A percentile compares a stretch with the other conserved stretches of the same genome.
phyloP scores from a whole-genome alignment of 2,113 vertebrate species.

The Esox niger region DNA sequence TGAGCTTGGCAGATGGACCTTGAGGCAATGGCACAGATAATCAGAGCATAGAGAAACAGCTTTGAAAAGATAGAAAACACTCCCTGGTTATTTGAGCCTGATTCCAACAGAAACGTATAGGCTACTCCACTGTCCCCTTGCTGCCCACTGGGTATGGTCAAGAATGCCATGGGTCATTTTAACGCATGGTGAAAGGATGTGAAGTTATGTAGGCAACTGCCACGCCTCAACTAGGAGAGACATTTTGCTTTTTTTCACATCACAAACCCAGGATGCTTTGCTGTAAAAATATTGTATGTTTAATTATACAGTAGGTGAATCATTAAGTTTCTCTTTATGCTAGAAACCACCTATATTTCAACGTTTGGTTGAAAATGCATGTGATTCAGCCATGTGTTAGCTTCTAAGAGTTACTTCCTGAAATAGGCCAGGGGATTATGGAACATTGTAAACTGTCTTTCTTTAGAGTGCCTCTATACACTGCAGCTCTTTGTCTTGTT shows the following conservation, averaged over 20 bases:
- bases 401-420: neutral
- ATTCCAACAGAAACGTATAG: neutral
- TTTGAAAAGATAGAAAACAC: neutral
- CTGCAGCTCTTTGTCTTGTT: neutral
- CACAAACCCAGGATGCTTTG: neutral
- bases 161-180: neutral
- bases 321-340: neutral
- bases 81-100: neutral
- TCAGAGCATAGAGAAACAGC: conserved; percentile 1
- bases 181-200: neutral
- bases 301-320: neutral
- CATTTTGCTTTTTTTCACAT: neutral
- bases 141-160: neutral
- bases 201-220: neutral
- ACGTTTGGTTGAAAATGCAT: neutral
- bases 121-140: neutral
- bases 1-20: conserved; percentile 9
- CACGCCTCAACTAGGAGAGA: no score
- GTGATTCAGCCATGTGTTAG: conserved; percentile 5
- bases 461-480: neutral
- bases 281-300: neutral
- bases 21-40: conserved; percentile 1
- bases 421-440: neutral
- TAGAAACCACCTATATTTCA: neutral
- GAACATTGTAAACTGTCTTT: neutral